Evolutionary conservation across 2,888 invertebrate species (phyloP), one percentile per base, ranked within the genome.

Genomic region (Lasioglossum morio): DNA sequence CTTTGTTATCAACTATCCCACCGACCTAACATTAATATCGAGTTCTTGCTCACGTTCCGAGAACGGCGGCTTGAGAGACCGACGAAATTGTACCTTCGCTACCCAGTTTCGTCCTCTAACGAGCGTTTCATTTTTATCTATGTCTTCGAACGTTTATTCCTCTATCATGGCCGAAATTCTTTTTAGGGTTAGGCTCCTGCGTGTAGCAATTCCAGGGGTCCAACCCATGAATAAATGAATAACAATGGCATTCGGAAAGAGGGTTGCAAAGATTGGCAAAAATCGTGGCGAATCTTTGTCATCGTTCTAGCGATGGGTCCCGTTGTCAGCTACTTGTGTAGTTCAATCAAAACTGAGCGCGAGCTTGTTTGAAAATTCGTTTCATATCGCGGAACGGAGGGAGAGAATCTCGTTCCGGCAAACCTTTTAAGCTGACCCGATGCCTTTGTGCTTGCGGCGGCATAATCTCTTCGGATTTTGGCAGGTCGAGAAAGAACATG

Each of bases 1-100:
- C 70, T 70, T 70, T 70, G 70, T 70, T 70, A 70, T 40, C 37
- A 70, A 70, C 70, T 40, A 69, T 37, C 69, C 69, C 23, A 37
- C 37, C 10, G 10, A 23, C 37, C 69, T 37, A 34, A 23, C 69
- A 69, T 37, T 37, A 69, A 69, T 69, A 69, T 69, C 69, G 30
- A 19, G 63, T 19, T 30, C 30, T 63, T 63, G 63, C 30, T 16
- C 27, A 1, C 63, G 30, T 63, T 30, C 7, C 63, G 30, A 30
- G 63, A 63, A 63, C 63, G 7, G 16, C 19, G 63, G 30, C 7
- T 1, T 16, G 2, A 30, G 7, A 63, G 30, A 30, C 30, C 30
- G 66, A 23, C 3, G 69, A 12, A 69, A 69, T 23, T 12, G 16
- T 7, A 30, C 16, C 30, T 63, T 63, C 30, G 30, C 7, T 16